Evolutionary conservation across 92 coral and sea anemone genomes (phyloP).

Genomic region (Hydrozoanthus gracilis): DNA sequence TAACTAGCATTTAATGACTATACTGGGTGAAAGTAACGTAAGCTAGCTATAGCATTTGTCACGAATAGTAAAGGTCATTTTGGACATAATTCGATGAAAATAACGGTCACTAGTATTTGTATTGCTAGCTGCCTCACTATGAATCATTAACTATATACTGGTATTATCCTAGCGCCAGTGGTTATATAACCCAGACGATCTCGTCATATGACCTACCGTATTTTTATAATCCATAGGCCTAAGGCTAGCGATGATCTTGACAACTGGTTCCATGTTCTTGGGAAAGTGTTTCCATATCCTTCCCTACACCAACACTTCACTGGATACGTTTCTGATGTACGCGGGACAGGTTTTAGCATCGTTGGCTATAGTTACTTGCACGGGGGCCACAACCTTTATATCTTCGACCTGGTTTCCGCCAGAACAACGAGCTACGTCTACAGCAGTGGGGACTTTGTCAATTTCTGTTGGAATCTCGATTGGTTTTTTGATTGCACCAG

Average conservation of each 20-base stretch:
- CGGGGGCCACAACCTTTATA: constrained; percentile 84
- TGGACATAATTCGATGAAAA: too few species aligned
- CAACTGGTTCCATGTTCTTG: constrained; percentile 59
- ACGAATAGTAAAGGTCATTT: too few species aligned
- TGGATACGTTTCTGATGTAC: constrained; percentile 67
- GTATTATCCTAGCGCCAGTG: too few species aligned
- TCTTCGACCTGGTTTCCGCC: constrained; percentile 93
- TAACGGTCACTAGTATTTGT: too few species aligned
- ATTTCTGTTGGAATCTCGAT: constrained; percentile 71
- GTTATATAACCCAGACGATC: neutral
- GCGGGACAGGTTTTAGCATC: constrained; percentile 77
- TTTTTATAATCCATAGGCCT: constrained; percentile 60
- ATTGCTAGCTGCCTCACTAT: too few species aligned
- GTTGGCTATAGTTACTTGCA: constrained; percentile 60
- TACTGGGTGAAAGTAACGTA: too few species aligned
- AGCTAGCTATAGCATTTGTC: too few species aligned
- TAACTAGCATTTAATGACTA: too few species aligned
- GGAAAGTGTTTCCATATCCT: constrained; percentile 78
- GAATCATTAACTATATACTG: too few species aligned
- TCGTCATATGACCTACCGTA: neutral
- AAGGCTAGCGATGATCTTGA: constrained; percentile 69
- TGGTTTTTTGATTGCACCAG: constrained; percentile 77
- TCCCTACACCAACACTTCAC: constrained; percentile 47
- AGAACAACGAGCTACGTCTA: constrained; percentile 78
- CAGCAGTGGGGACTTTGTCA: constrained; percentile 74